These are phyloP conservation scores for Tragelaphus imberbis DNA, from an alignment of 2,113 vertebrate genomes.

Conservation along the genomic window DNA sequence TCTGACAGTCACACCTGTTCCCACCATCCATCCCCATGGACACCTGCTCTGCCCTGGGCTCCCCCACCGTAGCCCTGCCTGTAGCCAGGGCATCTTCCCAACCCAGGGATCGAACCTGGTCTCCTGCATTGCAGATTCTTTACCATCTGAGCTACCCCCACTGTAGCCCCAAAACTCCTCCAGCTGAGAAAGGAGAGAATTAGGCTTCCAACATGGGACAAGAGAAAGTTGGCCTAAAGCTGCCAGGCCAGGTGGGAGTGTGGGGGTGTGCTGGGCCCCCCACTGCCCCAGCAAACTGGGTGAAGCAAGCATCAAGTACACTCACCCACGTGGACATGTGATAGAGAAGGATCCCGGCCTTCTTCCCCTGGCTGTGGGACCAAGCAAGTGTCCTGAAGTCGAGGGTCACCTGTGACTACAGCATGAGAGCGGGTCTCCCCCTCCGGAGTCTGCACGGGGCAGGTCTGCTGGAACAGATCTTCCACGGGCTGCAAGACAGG, in stretches of 20 bases:
- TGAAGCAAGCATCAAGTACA: background rate
- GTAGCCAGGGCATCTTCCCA: too few species aligned
- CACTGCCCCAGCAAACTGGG: too few species aligned
- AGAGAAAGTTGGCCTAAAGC: background rate
- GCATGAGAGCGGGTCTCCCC: background rate
- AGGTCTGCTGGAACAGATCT: background rate
- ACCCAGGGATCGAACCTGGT: too few species aligned
- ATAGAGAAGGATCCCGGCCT: background rate
- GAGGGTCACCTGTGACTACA: background rate
- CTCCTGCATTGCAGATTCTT: too few species aligned
- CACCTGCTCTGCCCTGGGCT: background rate
- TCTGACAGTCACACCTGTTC: background rate
- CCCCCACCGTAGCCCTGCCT: background rate
- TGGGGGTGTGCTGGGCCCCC: background rate
- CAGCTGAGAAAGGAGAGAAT: background rate
- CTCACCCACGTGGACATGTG: rapidly evolving
- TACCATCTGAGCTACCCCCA: too few species aligned
- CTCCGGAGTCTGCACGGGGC: background rate
- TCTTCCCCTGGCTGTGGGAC: background rate
- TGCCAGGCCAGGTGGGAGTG: background rate
- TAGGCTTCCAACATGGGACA: background rate
- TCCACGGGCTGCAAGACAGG: background rate
- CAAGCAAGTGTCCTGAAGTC: background rate
- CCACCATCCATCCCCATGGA: background rate
- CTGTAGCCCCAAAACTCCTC: background rate